phyloP scores from a whole-genome alignment of 1,140 invertebrate genomes.

The Tetranychus cinnabarinus region DNA sequence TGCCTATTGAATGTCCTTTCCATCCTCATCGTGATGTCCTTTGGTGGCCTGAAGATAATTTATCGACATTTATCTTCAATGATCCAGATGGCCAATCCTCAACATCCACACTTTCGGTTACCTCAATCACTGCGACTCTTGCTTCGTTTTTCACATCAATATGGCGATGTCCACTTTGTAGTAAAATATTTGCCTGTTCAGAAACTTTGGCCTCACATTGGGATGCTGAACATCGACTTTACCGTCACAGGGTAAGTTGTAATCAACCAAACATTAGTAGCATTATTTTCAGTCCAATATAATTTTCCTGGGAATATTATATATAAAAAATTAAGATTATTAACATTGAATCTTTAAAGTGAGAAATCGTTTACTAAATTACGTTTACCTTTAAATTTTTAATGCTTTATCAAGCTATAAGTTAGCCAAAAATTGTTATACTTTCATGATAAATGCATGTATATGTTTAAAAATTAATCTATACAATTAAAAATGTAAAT shows the following conservation, averaged over 20 bases:
- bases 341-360: too few relatives aligned
- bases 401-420: too few relatives aligned
- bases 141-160: constrained; percentile 15
- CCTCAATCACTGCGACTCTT: background rate
- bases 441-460: too few relatives aligned
- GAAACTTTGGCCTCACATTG: constrained; percentile 67
- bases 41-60: constrained; percentile 28
- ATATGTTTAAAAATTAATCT: too few relatives aligned
- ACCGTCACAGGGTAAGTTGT: constrained; percentile 25
- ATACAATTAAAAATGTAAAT: too few relatives aligned
- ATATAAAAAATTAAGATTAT: too few relatives aligned
- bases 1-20: constrained; percentile 69
- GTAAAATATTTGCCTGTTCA: constrained; percentile 72
- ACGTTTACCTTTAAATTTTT: too few relatives aligned
- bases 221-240: constrained; percentile 58
- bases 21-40: constrained; percentile 59
- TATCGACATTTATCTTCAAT: constrained; percentile 33
- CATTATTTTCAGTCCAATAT: too few relatives aligned
- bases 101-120: constrained; percentile 37
- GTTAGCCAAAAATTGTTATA: too few relatives aligned
- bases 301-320: too few relatives aligned
- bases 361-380: too few relatives aligned
- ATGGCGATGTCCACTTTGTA: constrained; percentile 74
- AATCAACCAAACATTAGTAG: too few relatives aligned
- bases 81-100: constrained; percentile 32